These are phyloP conservation scores for Meleagris gallopavo DNA, from an alignment of 2,113 vertebrate genomes.

Conservation along the genomic window DNA sequence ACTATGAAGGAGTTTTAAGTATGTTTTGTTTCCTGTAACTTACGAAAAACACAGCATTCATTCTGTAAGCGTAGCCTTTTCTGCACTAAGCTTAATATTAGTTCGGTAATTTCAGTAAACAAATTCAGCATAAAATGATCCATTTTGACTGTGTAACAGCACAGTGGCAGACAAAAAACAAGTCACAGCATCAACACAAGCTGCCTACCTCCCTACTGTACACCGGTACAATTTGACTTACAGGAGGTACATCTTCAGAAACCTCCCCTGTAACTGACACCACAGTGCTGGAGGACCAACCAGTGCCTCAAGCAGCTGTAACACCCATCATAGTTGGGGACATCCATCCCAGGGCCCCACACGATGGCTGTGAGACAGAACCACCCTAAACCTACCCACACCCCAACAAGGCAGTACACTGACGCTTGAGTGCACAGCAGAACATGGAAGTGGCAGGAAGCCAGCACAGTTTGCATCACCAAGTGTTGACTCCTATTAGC, in stretches of 20 bases:
- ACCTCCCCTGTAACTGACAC: neutral
- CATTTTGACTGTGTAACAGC: neutral
- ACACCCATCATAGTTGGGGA: neutral
- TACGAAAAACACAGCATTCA: accelerated
- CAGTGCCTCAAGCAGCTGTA: neutral
- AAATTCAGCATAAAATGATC: neutral
- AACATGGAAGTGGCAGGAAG: neutral
- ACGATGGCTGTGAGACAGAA: neutral
- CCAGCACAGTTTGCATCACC: neutral
- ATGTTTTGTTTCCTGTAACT: neutral
- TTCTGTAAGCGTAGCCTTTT: neutral
- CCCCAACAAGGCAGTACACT: neutral
- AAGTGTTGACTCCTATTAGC: accelerated
- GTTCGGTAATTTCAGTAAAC: neutral
- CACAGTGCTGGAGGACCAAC: neutral
- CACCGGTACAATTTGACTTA: neutral
- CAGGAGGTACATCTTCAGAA: neutral
- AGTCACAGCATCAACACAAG: neutral
- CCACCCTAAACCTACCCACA: neutral
- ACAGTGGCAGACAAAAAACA: neutral
- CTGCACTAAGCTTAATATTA: neutral
- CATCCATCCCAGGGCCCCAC: neutral
- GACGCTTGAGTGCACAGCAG: neutral
- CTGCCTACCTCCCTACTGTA: neutral
- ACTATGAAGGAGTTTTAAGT: neutral